Evolutionary conservation across 2,113 vertebrate species (phyloP), one percentile per base, ranked within the genome.

Genomic region (Misgurnus anguillicaudatus): DNA sequence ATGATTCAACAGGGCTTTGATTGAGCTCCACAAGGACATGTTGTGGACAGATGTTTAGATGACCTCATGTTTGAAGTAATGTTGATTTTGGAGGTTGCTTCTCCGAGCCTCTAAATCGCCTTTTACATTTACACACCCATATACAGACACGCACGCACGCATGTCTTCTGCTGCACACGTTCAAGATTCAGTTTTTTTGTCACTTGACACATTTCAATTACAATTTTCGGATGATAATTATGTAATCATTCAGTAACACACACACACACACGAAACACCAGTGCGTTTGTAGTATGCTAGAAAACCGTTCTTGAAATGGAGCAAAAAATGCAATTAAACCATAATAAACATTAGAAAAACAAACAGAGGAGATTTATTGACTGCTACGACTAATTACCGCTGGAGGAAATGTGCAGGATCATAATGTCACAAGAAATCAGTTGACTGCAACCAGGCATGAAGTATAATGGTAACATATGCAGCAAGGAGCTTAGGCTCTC

Each of bases 21-120:
- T 98, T 96, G 95, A 94, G 94, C 94, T 95, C 95, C 94, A 89
- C 83, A 88, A 88, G 91, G 95, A 95, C 95, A 95, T 95, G 96
- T 96, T 98, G 93, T 88, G 95, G 95, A 95, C 97, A 98, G 95
- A 98, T 98, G 97, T 98, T 98, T 96, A 93, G 93, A 96, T 98
- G 95, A 97, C 93, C 94, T 98, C 95, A 97, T 96, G 93, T 94
- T 98, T 95, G 94, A 96, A 95, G 94, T 92, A 92, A 93, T 95
- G 93, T 95, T 97, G 91, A 92, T 94, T 95, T 95, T 97, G 93
- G 94, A 94, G 87, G 82, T 82, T 89, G 81, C 91, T 93, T 92
- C 91, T 90, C 94, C 92, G 91, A 90, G 92, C 61, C 78, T 84
- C 92, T 90, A 93, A 94, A 94, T 94, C 86, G 76, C n/a, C 61